Evolutionary conservation across 2,888 invertebrate species (phyloP).

Genomic region (Callinectes sapidus): DNA sequence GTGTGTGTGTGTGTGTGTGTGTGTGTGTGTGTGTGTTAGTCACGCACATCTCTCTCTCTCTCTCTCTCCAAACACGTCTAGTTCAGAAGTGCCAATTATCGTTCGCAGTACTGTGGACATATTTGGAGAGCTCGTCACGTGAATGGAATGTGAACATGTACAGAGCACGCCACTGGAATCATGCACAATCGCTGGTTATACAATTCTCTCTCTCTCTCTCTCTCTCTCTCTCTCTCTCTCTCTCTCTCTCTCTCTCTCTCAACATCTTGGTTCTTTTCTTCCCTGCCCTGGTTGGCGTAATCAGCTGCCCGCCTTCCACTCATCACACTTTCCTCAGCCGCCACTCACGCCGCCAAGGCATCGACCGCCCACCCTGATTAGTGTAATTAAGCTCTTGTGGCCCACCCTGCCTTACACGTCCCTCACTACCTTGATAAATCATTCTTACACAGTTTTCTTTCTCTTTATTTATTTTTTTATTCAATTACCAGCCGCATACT

Average conservation of each 20-base stretch:
- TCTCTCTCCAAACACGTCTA: background rate
- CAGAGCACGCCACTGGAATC: background rate
- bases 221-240: constrained; percentile 1
- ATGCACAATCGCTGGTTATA: background rate
- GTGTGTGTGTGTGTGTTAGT: background rate
- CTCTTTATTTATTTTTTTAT: background rate
- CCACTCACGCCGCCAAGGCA: background rate
- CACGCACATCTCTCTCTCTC: background rate
- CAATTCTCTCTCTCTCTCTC: background rate
- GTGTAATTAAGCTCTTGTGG: background rate
- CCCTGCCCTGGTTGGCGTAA: background rate
- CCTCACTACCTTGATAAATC: background rate
- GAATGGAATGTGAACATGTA: background rate
- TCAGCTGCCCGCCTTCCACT: background rate
- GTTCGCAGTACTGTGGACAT: background rate
- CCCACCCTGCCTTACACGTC: background rate
- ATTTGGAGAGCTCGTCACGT: background rate
- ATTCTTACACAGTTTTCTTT: background rate
- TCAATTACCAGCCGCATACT: background rate
- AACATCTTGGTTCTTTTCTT: background rate
- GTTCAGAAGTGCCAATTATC: background rate
- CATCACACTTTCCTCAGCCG: background rate
- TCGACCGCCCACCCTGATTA: background rate
- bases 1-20: background rate
- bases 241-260: background rate